Evolutionary conservation across 2,888 invertebrate genomes (phyloP).

Genomic region (Rhyacophila evoluta): DNA sequence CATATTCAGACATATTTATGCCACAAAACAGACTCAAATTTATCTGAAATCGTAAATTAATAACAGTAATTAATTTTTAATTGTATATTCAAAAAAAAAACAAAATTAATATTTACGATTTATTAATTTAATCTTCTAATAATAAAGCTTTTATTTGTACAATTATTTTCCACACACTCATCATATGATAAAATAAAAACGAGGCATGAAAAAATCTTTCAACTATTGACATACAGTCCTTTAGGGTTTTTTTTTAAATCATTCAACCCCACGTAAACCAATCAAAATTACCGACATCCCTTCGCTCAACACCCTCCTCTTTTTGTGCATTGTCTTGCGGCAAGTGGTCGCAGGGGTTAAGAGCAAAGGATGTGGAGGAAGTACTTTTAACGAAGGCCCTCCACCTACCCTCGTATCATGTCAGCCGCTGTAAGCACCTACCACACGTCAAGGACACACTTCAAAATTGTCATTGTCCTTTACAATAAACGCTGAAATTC

Average conservation of each 20-base stretch:
- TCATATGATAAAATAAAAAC: too few species aligned
- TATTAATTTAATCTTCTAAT: too few species aligned
- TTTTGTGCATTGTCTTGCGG: not conserved
- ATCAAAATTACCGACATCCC: conserved; percentile 12
- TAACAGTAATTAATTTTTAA: too few species aligned
- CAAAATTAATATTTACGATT: too few species aligned
- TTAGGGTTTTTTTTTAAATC: not conserved
- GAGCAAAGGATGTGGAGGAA: conserved; percentile 19
- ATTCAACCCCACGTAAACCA: conserved; percentile 4
- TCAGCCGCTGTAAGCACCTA: not conserved
- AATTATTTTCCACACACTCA: too few species aligned
- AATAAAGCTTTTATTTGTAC: too few species aligned
- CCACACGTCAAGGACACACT: conserved; percentile 8
- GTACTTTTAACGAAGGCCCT: conserved; percentile 14
- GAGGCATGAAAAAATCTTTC: not conserved
- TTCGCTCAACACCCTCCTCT: not conserved
- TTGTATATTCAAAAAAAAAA: too few species aligned
- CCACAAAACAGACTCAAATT: too few species aligned
- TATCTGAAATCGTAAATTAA: too few species aligned
- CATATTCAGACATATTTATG: too few species aligned
- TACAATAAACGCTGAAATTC: too few species aligned
- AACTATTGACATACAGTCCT: not conserved
- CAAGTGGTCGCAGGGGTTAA: conserved; percentile 24
- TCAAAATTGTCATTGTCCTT: conserved; percentile 6
- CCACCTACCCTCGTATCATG: conserved; percentile 19